Conservation (phyloP, 2,888 invertebrate species). For the Melanchra persicariae region DNA sequence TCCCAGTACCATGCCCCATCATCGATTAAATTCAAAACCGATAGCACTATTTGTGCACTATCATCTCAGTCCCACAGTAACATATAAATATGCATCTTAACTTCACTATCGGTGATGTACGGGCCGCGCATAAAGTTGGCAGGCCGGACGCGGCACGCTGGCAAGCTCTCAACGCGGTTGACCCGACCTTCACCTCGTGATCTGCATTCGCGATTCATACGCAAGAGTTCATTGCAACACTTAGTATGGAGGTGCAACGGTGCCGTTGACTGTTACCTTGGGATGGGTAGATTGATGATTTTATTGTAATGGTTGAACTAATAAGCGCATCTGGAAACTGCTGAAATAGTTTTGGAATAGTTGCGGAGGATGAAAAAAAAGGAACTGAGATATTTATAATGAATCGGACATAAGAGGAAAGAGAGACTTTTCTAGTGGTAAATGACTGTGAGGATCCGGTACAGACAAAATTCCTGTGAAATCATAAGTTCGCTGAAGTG, state of each 20-base stretch:
- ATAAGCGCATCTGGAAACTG: not conserved
- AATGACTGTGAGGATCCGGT: not conserved
- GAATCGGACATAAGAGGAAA: too few species aligned
- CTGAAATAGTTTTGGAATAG: not conserved
- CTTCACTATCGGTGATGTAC: slow-evolving; percentile 39
- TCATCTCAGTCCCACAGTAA: not conserved
- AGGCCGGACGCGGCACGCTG: slow-evolving; percentile 38
- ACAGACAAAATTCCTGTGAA: not conserved
- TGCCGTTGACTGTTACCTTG: not conserved
- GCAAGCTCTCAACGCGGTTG: slow-evolving; percentile 56
- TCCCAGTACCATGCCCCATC: too few species aligned
- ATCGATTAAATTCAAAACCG: not conserved
- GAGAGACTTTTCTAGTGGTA: not conserved
- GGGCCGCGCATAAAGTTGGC: slow-evolving; percentile 50
- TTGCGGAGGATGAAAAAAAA: too few species aligned
- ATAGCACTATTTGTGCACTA: too few species aligned
- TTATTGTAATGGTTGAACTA: not conserved
- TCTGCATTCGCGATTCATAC: slow-evolving; percentile 49
- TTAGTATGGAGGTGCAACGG: slow-evolving; percentile 2
- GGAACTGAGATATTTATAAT: not conserved
- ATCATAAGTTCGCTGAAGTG: not conserved
- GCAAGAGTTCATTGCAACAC: slow-evolving; percentile 55
- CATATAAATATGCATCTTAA: slow-evolving; percentile 29
- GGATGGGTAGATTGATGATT: not conserved
- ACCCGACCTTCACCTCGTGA: slow-evolving; percentile 65